A percentile compares a stretch with the other conserved stretches of the same genome.
Evolutionary conservation across 2,888 invertebrate genomes (phyloP).

Genomic region (Synanthedon myopaeformis): DNA sequence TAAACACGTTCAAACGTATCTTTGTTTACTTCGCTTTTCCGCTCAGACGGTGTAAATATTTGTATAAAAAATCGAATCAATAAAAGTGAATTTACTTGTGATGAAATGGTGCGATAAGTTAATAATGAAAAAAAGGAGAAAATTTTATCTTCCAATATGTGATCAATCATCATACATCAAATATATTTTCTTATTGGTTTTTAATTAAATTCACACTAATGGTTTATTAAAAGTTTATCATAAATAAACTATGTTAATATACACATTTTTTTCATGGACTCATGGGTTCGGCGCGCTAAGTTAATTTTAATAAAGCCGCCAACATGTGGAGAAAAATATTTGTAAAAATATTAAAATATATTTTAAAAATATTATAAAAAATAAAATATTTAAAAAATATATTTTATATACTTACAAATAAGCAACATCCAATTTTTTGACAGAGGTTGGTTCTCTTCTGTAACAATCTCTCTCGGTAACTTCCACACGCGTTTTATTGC

Average conservation of each 20-base stretch:
- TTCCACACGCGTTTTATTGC: constrained; percentile 50
- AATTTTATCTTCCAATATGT: constrained; percentile 17
- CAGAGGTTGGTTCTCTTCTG: constrained; percentile 37
- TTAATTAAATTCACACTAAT: no score
- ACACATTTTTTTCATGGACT: no score
- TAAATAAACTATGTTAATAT: no score
- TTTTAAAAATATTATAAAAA: neutral
- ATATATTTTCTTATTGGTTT: no score
- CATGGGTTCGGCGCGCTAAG: no score
- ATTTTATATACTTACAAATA: constrained; percentile 40
- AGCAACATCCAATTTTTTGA: constrained; percentile 44
- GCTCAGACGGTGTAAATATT: neutral
- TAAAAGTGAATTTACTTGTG: constrained; percentile 10
- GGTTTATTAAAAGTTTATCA: no score
- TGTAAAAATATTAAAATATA: neutral
- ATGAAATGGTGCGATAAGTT: constrained; percentile 7
- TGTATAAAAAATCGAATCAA: constrained; percentile 4
- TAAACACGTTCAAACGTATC: neutral
- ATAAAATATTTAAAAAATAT: neutral
- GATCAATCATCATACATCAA: constrained; percentile 32
- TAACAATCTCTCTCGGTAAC: constrained; percentile 66
- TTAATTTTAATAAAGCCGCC: no score
- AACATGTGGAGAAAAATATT: neutral
- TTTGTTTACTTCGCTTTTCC: neutral
- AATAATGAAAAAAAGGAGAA: constrained; percentile 19